A percentile compares a stretch with the other conserved stretches of the same genome.
These are phyloP conservation scores for Leptatherina wallacei DNA, from an alignment of 2,797 vertebrate genomes.

Conservation along the genomic window DNA sequence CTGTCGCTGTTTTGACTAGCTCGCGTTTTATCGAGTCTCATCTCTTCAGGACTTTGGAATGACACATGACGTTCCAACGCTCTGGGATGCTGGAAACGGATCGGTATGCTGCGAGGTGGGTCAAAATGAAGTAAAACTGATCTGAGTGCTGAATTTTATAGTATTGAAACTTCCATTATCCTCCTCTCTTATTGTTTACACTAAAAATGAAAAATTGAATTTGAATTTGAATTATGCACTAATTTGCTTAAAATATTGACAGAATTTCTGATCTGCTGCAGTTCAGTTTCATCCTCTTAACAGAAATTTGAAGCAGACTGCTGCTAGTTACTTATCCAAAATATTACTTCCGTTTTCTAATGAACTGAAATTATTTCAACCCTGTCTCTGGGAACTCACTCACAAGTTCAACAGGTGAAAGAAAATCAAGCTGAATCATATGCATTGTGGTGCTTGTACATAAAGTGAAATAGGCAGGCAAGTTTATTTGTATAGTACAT, in stretches of 20 bases:
- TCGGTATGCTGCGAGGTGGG: not conserved
- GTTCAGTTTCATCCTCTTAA: not conserved
- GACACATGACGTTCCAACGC: constrained; percentile 1
- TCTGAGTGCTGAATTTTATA: not conserved
- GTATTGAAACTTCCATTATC: not conserved
- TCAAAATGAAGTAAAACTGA: not conserved
- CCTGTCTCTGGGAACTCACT: no score
- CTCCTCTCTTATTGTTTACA: no score
- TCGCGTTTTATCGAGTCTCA: constrained; percentile 10
- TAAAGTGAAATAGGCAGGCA: not conserved
- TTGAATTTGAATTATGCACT: no score
- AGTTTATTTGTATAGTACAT: no score
- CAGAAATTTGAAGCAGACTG: not conserved
- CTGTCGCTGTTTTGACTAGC: constrained; percentile 58
- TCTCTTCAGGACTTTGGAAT: constrained; percentile 6
- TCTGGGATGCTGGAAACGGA: not conserved
- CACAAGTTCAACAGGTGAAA: not conserved
- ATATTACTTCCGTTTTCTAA: not conserved
- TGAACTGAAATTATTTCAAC: no score
- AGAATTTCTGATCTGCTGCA: not conserved
- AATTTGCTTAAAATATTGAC: no score
- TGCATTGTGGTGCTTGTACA: not conserved
- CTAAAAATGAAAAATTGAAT: no score
- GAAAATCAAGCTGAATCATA: not conserved
- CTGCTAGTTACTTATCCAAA: not conserved